phyloP scores from a whole-genome alignment of 2,113 vertebrate species.

The Oncorhynchus masou region DNA sequence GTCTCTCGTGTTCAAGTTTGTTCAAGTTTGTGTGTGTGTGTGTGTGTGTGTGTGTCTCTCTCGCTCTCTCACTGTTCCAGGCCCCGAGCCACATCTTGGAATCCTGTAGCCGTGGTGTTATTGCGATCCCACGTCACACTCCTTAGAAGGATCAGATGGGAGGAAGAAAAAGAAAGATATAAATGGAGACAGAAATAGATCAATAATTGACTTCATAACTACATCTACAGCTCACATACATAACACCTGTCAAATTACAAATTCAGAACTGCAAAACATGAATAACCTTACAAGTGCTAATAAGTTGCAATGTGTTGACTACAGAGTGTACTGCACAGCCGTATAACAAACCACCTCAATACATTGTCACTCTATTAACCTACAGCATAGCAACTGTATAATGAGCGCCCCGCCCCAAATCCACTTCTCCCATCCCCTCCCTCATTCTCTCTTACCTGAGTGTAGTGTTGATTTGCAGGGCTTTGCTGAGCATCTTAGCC shows the following conservation, averaged over 20 bases:
- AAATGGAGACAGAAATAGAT: background rate
- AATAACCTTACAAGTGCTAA: background rate
- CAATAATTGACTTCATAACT: background rate
- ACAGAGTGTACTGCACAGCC: background rate
- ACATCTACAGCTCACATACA: background rate
- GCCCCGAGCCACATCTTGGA: slow-evolving; percentile 87
- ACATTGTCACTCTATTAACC: background rate
- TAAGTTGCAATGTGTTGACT: background rate
- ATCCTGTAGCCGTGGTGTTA: slow-evolving; percentile 82
- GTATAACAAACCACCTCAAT: background rate
- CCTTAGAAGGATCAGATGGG: slow-evolving; percentile 63
- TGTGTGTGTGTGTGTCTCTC: slow-evolving; percentile 34
- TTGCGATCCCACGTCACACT: slow-evolving; percentile 91
- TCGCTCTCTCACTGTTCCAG: slow-evolving; percentile 85
- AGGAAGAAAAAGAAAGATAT: slow-evolving; percentile 20
- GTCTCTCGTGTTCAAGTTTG: background rate
- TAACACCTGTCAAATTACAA: background rate
- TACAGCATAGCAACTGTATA: background rate
- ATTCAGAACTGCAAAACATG: background rate
- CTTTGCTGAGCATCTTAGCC: slow-evolving; percentile 91
- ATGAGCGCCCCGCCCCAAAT: background rate
- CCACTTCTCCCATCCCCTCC: background rate
- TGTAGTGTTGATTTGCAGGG: slow-evolving; percentile 88
- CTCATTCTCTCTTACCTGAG: slow-evolving; percentile 73
- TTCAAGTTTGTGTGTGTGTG: slow-evolving; percentile 21